Evolutionary conservation across 2,113 vertebrate species (phyloP).

Genomic region (Varanus salvator): DNA sequence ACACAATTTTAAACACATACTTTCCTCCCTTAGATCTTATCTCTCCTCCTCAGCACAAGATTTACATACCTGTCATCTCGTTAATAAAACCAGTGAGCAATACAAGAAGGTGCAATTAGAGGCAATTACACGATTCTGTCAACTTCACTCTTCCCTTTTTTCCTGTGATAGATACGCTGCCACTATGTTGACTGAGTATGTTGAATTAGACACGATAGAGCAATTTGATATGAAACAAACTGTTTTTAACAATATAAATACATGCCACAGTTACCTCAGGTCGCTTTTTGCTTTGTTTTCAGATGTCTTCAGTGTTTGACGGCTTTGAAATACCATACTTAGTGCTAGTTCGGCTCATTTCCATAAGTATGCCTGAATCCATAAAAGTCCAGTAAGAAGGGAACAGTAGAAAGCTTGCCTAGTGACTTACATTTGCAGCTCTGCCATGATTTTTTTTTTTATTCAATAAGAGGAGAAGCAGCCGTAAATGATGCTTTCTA

Average conservation of each 20-base stretch:
- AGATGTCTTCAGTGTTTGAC: not conserved
- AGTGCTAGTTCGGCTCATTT: not conserved
- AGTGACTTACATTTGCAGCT: not conserved
- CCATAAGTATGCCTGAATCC: not conserved
- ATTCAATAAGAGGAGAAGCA: not conserved
- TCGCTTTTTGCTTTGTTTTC: not conserved
- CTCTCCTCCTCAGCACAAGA: not conserved
- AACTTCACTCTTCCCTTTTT: not conserved
- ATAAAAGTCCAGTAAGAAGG: not conserved
- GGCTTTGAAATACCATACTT: not conserved
- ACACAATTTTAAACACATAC: not conserved
- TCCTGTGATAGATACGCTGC: not conserved
- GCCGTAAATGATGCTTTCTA: not conserved
- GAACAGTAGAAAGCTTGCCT: not conserved
- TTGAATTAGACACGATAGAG: not conserved
- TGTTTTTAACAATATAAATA: not conserved
- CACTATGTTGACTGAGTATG: not conserved
- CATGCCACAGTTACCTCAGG: not conserved
- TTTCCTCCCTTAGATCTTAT: accelerated
- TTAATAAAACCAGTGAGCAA: not conserved
- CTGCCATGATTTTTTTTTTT: not conserved
- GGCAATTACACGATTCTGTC: slow-evolving; percentile 18
- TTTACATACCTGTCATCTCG: slow-evolving; percentile 16
- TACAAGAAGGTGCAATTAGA: not conserved
- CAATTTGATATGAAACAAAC: not conserved